Conservation (phyloP, 2,888 invertebrate species). For the Parthenolecanium corni region DNA sequence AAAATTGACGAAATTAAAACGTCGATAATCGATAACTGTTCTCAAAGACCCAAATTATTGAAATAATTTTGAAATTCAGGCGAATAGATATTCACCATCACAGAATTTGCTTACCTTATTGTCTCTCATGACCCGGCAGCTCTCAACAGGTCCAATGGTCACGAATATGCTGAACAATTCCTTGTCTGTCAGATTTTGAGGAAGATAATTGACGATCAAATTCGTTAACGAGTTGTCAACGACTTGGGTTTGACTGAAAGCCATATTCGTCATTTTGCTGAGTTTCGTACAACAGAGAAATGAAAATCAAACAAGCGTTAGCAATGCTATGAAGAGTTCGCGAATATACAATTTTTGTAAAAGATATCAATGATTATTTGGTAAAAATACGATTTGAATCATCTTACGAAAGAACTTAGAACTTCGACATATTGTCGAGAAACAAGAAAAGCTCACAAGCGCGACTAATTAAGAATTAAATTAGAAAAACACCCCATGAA, state of each 20-base stretch:
- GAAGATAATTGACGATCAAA: conserved; percentile 89
- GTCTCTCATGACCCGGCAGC: conserved; percentile 83
- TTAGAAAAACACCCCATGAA: too few species aligned
- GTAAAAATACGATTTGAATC: too few species aligned
- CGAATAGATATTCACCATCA: background rate
- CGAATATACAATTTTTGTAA: too few species aligned
- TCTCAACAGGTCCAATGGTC: conserved; percentile 77
- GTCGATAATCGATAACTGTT: background rate
- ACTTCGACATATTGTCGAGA: too few species aligned
- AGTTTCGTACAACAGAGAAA: too few species aligned
- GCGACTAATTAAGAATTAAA: too few species aligned
- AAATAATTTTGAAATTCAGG: background rate
- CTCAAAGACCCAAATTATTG: background rate
- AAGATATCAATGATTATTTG: too few species aligned
- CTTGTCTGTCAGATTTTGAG: conserved; percentile 84
- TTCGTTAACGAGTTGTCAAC: conserved; percentile 47
- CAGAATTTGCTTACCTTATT: conserved; percentile 55
- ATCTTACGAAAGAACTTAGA: too few species aligned
- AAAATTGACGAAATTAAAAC: conserved; percentile 1
- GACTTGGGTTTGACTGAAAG: conserved; percentile 29
- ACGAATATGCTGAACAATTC: conserved; percentile 81
- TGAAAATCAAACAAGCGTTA: too few species aligned
- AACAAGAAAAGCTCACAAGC: too few species aligned
- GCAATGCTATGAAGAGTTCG: too few species aligned
- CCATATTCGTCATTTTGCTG: conserved; percentile 3